Base-by-base conservation (phyloP, 2,888 invertebrate species). In the Conchocele bisecta region DNA sequence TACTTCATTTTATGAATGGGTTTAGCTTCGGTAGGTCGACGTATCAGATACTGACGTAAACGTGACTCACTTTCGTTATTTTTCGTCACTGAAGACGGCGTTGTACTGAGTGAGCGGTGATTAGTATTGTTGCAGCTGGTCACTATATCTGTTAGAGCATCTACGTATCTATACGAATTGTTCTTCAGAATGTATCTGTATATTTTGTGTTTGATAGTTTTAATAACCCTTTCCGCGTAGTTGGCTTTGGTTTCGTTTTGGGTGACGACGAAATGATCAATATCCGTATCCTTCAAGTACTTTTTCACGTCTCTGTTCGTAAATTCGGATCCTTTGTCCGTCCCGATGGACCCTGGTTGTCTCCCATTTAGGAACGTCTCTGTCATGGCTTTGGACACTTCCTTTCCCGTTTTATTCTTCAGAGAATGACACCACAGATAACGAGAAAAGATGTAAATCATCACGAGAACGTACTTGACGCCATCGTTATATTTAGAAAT, bases 221-320 rank as follows among this genome's bases (percentile, higher is more conserved):
- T 70, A 13, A 69, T 69, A 4, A 61, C 37, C 13, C 60, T 28
- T 41, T 69, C 69, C 2, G 58, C 56, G n/a, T 65, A 74, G 22
- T 60, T 54, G 13, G 65, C 68, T 42, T 69, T 74, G 0, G 69
- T 74, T 39, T 74, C 74, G n/a, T 58, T 66, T 28, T 70, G 63
- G 6, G 29, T 35, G 29, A 64, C 29, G 22, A 44, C 41, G 17
- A 63, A 46, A 26, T 70, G 70, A 37, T 70, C 41, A 44, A 70
- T 59, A 13, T 31, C 15, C 7, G 15, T 15, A 6, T 17, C 2
- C 24, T 64, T 35, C 5, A 70, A 33, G 24, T 58, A 64, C 37
- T 64, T 64, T 20, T 53, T 58, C 3, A 53, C 57, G 3, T 70
- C 58, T 44, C 37, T 64, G 11, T 11, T 39, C 13, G 46, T 22